These are phyloP conservation scores for Parascotia fuliginaria DNA, from an alignment of 2,888 invertebrate species.

Conservation along the genomic window DNA sequence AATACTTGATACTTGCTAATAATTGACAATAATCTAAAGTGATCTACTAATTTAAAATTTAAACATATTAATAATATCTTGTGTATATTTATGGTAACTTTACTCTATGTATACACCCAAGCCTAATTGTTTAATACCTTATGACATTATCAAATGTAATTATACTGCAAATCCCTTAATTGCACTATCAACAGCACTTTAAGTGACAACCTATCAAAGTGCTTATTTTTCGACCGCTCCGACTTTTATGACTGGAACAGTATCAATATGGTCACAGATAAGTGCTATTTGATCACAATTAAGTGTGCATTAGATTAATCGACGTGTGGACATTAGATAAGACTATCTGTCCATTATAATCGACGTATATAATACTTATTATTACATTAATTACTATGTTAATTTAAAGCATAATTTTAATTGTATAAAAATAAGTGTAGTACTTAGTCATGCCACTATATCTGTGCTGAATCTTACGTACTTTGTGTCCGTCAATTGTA, in stretches of 20 bases:
- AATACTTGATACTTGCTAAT: too few relatives aligned
- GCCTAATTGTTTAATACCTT: background rate
- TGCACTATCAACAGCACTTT: conserved; percentile 14
- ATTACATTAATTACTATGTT: too few relatives aligned
- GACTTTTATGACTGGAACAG: conserved; percentile 12
- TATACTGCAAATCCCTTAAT: background rate
- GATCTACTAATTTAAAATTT: too few relatives aligned
- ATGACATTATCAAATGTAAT: background rate
- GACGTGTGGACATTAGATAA: conserved; percentile 11
- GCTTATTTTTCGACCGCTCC: background rate
- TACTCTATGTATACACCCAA: background rate
- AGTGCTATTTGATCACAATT: conserved; percentile 11
- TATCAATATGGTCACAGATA: conserved; percentile 15
- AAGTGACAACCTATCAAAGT: background rate
- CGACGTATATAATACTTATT: background rate
- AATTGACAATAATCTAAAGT: too few relatives aligned
- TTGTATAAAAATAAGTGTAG: too few relatives aligned
- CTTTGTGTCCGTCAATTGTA: too few relatives aligned
- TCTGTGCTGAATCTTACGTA: too few relatives aligned
- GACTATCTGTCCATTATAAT: conserved; percentile 28
- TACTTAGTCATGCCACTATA: too few relatives aligned
- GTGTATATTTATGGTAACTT: too few relatives aligned
- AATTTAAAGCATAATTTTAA: too few relatives aligned
- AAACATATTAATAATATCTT: too few relatives aligned
- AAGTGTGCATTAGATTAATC: conserved; percentile 32